These are phyloP conservation scores for Tricholauxania praeusta DNA, from an alignment of 2,888 invertebrate genomes.

Conservation along the genomic window DNA sequence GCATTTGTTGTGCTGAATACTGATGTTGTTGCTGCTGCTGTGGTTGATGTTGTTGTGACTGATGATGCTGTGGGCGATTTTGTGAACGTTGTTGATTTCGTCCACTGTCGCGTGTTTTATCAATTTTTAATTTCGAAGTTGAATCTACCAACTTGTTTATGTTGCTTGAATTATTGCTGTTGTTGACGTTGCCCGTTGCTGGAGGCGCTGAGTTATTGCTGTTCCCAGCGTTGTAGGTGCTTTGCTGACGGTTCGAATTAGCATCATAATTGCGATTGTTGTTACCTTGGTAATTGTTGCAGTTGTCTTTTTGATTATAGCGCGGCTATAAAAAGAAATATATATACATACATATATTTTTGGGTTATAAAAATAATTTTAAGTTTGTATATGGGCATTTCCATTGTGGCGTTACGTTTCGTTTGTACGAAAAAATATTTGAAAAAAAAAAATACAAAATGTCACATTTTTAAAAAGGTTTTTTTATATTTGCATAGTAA, in stretches of 20 bases:
- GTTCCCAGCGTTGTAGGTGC: conserved; percentile 23
- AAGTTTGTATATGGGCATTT: no score
- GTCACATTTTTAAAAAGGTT: no score
- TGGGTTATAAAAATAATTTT: no score
- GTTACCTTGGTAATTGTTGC: background rate
- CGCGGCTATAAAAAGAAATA: conserved; percentile 29
- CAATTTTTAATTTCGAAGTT: conserved; percentile 60
- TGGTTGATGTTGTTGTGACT: conserved; percentile 56
- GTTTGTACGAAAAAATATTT: no score
- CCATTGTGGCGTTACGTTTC: no score
- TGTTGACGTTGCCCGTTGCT: conserved; percentile 46
- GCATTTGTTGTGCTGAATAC: conserved; percentile 37
- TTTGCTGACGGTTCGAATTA: conserved; percentile 34
- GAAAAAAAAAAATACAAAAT: no score
- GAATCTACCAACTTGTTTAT: conserved; percentile 54
- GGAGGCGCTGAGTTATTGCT: conserved; percentile 14
- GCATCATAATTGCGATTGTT: conserved; percentile 14
- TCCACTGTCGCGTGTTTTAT: conserved; percentile 42
- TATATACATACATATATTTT: no score
- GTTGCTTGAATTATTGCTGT: conserved; percentile 40
- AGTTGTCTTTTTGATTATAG: conserved; percentile 31
- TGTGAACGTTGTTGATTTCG: conserved; percentile 32
- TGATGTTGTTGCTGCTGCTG: conserved; percentile 54
- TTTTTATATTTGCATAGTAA: no score
- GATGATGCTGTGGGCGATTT: conserved; percentile 45